Percentiles rank a stretch among this genome's conserved stretches.
phyloP scores from a whole-genome alignment of 1,140 invertebrate species.

The Drosophila bipectinata region DNA sequence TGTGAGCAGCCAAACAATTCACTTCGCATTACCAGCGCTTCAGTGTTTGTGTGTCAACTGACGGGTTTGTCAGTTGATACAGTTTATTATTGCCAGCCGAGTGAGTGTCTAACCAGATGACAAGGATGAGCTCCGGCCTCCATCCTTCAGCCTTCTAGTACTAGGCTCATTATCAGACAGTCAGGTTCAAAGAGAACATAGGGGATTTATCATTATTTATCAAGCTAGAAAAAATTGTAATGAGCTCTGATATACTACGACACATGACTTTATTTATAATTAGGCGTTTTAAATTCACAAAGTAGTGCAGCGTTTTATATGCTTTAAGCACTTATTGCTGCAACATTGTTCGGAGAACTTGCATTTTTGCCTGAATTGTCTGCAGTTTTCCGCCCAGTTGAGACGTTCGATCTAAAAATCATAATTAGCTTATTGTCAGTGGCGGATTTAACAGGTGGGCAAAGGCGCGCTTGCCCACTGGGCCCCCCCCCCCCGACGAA shows the following conservation, averaged over 20 bases:
- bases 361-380: constrained; percentile 7
- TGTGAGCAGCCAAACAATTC: constrained; percentile 69
- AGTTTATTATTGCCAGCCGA: constrained; percentile 69
- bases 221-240: no score
- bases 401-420: constrained; percentile 1
- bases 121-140: background rate
- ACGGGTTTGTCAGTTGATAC: constrained; percentile 60
- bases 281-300: background rate
- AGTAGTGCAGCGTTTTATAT: constrained; percentile 1
- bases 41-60: constrained; percentile 20
- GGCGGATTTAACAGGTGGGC: no score
- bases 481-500: no score
- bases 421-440: background rate
- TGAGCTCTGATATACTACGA: background rate
- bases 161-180: constrained; percentile 2
- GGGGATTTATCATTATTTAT: no score
- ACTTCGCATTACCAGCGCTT: constrained; percentile 53
- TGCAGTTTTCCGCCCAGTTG: background rate
- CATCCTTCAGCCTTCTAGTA: background rate
- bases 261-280: background rate
- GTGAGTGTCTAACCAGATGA: constrained; percentile 50
- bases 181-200: background rate
- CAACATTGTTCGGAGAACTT: constrained; percentile 29
- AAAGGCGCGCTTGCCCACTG: no score
- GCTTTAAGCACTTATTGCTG: constrained; percentile 13